Conservation (phyloP, 1,140 invertebrate species). For the Leptinotarsa texana region DNA sequence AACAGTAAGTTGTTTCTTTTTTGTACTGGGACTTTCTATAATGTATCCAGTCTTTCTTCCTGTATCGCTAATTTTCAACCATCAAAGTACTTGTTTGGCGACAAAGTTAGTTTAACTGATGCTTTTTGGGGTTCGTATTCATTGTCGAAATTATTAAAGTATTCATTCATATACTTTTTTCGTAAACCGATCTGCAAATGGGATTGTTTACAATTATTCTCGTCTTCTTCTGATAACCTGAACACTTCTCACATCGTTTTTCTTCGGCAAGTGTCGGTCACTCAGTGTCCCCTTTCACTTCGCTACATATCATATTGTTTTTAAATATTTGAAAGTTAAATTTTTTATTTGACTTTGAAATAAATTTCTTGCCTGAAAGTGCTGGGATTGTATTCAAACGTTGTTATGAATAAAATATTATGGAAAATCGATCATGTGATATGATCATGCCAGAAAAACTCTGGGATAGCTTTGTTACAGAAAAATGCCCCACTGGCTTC, state of each 20-base stretch:
- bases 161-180: too few species aligned
- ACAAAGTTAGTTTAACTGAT: too few species aligned
- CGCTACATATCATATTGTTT: not conserved
- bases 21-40: not conserved
- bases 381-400: slow-evolving; percentile 34
- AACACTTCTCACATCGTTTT: not conserved
- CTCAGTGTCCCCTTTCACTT: not conserved
- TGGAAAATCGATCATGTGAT: slow-evolving; percentile 28
- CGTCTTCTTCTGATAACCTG: too few species aligned
- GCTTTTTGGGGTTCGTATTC: too few species aligned
- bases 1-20: slow-evolving; percentile 40
- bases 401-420: slow-evolving; percentile 33
- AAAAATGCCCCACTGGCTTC: not conserved
- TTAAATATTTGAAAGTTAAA: slow-evolving; percentile 18
- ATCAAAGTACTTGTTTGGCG: too few species aligned
- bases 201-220: too few species aligned
- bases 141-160: too few species aligned
- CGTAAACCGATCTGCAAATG: too few species aligned
- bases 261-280: slow-evolving; percentile 1
- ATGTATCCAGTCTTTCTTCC: too few species aligned
- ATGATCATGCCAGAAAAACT: slow-evolving; percentile 10
- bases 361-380: slow-evolving; percentile 29
- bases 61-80: too few species aligned
- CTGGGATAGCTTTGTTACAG: too few species aligned
- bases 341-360: slow-evolving; percentile 21